Evolutionary conservation across 2,113 vertebrate genomes (phyloP), one percentile per base, ranked within the genome.

Genomic region (Canis aureus): DNA sequence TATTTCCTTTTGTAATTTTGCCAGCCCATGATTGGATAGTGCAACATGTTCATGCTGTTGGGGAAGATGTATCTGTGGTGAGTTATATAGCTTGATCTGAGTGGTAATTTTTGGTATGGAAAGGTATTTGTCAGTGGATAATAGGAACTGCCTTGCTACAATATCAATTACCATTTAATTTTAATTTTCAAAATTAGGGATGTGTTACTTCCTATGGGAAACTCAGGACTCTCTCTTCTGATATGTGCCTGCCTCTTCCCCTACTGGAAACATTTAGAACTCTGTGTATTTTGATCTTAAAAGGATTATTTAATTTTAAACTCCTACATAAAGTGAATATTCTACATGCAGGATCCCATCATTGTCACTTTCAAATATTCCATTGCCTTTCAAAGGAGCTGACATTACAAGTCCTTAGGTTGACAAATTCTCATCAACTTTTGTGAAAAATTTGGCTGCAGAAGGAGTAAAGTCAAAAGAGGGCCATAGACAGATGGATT

Each of bases 1-100:
- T 98, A 96, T 98, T 98, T 98, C 98, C 98, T 98, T 97, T 97
- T 97, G 97, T 98, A 98, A 97, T 97, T 95, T 98, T 98, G 98
- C 98, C 98, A 98, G 98, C 97, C 97, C 87, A 94, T 96, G 98
- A 98, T 98, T 98, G 98, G 98, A 91, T 98, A 96, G 97, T 96
- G 92, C 79, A 83, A 76, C 81, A 86, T 96, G 82, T 96, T 98
- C 94, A 27, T 66, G 84, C 97, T 98, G 94, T 97, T 97, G 97
- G 97, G 97, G 97, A 98, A 98, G 97, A 96, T 85, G 49, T 94
- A 89, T 97, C 97, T 87, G 73, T 97, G 86, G 96, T 53, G 95
- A 98, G 97, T 98, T 94, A 91, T 51, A 80, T 35, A 96, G 95
- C 97, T 59, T 91, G 51, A 1, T 69, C 67, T 51, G 71, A 60